Evolutionary conservation across 2,113 vertebrate species (phyloP).

Genomic region (Nestor notabilis): DNA sequence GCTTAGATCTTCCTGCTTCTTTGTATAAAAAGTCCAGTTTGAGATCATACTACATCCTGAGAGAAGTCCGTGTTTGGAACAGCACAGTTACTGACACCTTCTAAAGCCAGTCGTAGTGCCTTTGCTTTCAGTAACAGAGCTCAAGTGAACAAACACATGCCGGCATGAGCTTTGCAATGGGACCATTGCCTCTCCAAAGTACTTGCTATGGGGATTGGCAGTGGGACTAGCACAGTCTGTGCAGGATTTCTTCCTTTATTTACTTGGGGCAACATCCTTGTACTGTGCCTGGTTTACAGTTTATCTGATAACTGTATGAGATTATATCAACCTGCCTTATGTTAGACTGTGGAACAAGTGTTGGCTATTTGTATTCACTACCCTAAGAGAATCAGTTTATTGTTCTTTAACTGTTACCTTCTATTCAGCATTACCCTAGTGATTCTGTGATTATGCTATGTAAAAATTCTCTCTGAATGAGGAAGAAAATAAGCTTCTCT

Average conservation of each 20-base stretch:
- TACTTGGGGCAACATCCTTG: neutral
- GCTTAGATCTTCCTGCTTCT: neutral
- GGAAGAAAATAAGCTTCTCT: neutral
- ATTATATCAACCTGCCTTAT: neutral
- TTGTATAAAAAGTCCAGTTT: neutral
- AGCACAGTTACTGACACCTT: neutral
- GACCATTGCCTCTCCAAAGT: neutral
- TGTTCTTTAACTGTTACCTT: neutral
- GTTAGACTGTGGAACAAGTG: neutral
- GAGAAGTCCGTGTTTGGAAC: neutral
- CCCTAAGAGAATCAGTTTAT: neutral
- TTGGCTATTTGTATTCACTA: neutral
- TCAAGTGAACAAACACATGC: neutral
- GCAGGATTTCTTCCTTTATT: neutral
- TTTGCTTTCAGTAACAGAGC: neutral
- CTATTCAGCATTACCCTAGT: neutral
- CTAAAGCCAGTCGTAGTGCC: neutral
- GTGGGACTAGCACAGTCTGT: neutral
- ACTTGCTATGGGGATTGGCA: neutral
- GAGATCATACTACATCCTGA: neutral
- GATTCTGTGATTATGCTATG: neutral
- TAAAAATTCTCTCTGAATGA: neutral
- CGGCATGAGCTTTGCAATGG: rapidly evolving
- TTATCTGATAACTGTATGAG: neutral
- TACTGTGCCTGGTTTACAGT: neutral